Percentiles rank a stretch among this genome's conserved stretches.
Evolutionary conservation across 2,797 vertebrate genomes (phyloP).

Genomic region (Melanotaenia maccullochi): DNA sequence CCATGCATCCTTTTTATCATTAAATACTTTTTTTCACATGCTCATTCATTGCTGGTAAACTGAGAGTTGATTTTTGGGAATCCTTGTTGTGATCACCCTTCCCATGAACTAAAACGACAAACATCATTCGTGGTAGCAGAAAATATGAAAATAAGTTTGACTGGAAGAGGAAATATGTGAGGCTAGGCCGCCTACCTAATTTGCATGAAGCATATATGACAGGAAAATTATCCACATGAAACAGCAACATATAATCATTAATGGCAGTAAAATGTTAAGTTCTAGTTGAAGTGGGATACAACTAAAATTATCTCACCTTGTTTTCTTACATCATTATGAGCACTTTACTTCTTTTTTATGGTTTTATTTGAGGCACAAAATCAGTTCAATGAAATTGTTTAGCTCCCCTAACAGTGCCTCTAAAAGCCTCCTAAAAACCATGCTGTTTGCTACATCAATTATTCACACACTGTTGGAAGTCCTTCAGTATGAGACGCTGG

Average conservation of each 20-base stretch:
- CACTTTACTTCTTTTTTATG: slow-evolving; percentile 11
- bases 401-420: background rate
- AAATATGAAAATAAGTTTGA: slow-evolving; percentile 18
- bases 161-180: slow-evolving; percentile 8
- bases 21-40: no score
- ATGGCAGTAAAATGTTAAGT: background rate
- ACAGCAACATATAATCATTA: background rate
- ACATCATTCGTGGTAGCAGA: slow-evolving; percentile 11
- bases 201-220: slow-evolving; percentile 18
- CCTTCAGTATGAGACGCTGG: background rate
- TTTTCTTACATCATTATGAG: background rate
- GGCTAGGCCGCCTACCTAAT: slow-evolving; percentile 9
- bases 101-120: slow-evolving; percentile 2
- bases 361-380: background rate
- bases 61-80: no score
- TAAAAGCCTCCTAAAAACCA: background rate
- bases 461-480: slow-evolving; percentile 4
- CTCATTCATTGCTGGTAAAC: no score
- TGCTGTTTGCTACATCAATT: slow-evolving; percentile 12
- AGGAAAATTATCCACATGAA: slow-evolving; percentile 10
- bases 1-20: no score
- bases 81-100: slow-evolving; percentile 1
- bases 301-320: background rate
- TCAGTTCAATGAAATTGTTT: background rate
- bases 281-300: slow-evolving; percentile 36